A percentile compares a stretch with the other conserved stretches of the same genome.
Evolutionary conservation across 2,113 vertebrate genomes (phyloP).

Genomic region (Poeciliopsis prolifica): DNA sequence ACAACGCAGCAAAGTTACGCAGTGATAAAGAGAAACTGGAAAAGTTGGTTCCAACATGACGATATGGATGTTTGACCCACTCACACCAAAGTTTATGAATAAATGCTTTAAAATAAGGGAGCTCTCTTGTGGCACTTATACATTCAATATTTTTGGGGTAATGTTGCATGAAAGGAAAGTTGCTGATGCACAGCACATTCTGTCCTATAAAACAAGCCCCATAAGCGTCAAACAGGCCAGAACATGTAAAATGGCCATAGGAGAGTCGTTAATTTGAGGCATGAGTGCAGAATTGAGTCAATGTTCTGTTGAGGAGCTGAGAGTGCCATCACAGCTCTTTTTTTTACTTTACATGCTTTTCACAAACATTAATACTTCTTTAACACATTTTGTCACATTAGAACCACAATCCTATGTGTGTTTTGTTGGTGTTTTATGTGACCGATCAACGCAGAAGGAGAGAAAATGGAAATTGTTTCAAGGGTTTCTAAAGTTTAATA

Average conservation of each 20-base stretch:
- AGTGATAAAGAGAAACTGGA: no score
- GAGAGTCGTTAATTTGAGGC: no score
- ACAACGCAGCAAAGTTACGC: no score
- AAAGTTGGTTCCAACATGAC: neutral
- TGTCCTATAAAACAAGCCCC: neutral
- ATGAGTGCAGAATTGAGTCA: neutral
- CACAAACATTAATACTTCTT: no score
- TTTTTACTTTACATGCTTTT: neutral
- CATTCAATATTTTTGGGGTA: no score
- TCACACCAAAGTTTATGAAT: neutral
- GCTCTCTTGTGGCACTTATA: neutral
- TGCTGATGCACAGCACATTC: neutral
- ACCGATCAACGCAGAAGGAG: no score
- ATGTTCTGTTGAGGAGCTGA: neutral
- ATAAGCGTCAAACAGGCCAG: neutral
- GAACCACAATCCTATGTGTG: no score
- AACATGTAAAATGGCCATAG: neutral
- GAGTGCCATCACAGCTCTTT: neutral
- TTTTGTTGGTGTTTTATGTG: no score
- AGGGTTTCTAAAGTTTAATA: no score
- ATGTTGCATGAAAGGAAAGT: neutral
- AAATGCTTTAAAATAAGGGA: neutral
- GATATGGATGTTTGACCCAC: neutral
- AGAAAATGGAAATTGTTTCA: no score
- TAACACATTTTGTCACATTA: no score